These are phyloP conservation scores for Salticus scenicus DNA, from an alignment of 2,888 invertebrate species.

Conservation along the genomic window DNA sequence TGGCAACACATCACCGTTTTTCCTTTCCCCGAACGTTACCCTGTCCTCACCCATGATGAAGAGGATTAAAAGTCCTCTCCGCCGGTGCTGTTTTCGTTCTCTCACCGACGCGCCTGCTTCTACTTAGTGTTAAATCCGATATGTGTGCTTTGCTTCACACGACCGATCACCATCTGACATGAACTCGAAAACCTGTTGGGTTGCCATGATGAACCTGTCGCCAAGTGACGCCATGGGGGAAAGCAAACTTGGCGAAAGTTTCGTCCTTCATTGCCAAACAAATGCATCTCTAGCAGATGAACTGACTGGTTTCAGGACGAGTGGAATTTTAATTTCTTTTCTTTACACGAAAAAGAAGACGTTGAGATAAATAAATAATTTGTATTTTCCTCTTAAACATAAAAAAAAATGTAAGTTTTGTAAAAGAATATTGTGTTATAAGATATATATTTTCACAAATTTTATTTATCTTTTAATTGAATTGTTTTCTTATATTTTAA, in stretches of 20 bases:
- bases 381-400: neutral
- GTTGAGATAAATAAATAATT: too few species aligned
- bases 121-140: conserved; percentile 20
- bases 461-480: too few species aligned
- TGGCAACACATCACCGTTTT: conserved; percentile 24
- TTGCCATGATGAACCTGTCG: conserved; percentile 31
- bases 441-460: too few species aligned
- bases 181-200: conserved; percentile 54
- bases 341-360: too few species aligned
- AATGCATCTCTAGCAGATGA: too few species aligned
- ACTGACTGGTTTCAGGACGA: too few species aligned
- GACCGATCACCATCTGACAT: conserved; percentile 61
- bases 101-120: conserved; percentile 37
- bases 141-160: conserved; percentile 54
- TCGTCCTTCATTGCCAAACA: neutral
- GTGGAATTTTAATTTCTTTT: too few species aligned
- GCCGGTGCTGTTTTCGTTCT: neutral
- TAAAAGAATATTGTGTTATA: too few species aligned
- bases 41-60: conserved; percentile 57
- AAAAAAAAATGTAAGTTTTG: too few species aligned
- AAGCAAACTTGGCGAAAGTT: conserved; percentile 36
- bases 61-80: neutral
- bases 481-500: too few species aligned
- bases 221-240: conserved; percentile 5
- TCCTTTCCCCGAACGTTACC: conserved; percentile 37